Percentiles rank a stretch among this genome's conserved stretches.
Conservation (phyloP, 2,113 vertebrate genomes). For the Ancistrus triradiatus region DNA sequence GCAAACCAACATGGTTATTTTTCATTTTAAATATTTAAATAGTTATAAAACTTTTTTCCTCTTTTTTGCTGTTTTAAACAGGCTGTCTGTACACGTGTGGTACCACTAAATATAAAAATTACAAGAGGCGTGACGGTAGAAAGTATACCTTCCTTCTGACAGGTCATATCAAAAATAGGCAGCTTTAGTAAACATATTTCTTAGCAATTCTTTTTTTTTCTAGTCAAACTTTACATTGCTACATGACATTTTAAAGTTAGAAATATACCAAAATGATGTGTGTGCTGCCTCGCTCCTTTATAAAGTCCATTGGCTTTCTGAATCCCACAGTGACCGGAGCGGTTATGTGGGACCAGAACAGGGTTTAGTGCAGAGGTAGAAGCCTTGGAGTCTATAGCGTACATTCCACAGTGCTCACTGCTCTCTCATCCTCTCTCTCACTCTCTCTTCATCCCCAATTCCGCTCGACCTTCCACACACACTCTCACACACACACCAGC, state of each 20-base stretch:
- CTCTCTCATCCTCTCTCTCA: background rate
- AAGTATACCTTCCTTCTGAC: conserved; percentile 73
- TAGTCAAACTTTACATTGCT: conserved; percentile 80
- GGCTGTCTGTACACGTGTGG: conserved; percentile 72
- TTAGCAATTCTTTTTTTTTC: conserved; percentile 66
- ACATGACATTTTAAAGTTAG: conserved; percentile 71
- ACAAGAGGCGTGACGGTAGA: conserved; percentile 79
- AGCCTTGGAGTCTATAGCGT: conserved; percentile 42
- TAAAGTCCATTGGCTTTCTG: conserved; percentile 25
- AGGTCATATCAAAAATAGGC: conserved; percentile 85
- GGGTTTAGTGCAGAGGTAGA: conserved; percentile 46
- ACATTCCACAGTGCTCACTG: conserved; percentile 34
- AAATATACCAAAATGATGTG: conserved; percentile 53
- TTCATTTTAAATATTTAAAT: conserved; percentile 72
- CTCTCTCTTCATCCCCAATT: too few relatives aligned
- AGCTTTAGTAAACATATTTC: conserved; percentile 81
- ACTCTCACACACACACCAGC: background rate
- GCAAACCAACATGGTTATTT: conserved; percentile 40
- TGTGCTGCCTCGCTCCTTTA: conserved; percentile 40
- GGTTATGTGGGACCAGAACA: conserved; percentile 31
- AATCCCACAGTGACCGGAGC: conserved; percentile 22
- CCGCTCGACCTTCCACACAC: too few relatives aligned
- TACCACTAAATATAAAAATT: conserved; percentile 68
- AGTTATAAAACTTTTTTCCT: conserved; percentile 65
- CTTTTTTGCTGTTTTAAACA: conserved; percentile 52